Conservation (phyloP, 2,113 vertebrate species). For the Eptesicus fuscus region DNA sequence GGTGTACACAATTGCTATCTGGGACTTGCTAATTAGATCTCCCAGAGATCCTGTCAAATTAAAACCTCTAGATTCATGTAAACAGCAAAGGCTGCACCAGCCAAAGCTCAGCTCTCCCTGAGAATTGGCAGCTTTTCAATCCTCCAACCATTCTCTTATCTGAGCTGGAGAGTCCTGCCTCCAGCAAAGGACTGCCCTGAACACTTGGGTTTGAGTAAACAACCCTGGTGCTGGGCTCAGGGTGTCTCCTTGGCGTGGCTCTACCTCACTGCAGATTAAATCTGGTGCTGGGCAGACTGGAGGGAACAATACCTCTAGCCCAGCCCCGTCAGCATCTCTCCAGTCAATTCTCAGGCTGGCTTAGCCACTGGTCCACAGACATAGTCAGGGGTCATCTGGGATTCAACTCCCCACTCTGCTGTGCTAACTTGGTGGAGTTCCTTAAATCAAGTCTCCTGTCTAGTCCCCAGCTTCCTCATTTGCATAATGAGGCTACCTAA, state of each 20-base stretch:
- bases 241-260: neutral
- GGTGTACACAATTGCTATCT: constrained; percentile 33
- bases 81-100: constrained; percentile 13
- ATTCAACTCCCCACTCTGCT: neutral
- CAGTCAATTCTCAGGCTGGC: neutral
- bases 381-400: neutral
- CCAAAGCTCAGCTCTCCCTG: neutral
- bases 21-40: constrained; percentile 66
- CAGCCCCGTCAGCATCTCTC: neutral
- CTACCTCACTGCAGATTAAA: neutral
- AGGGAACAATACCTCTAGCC: neutral
- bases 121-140: neutral
- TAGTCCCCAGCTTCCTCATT: neutral
- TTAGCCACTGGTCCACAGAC: neutral
- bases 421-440: neutral
- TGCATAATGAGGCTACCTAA: neutral
- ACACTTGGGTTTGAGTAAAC: neutral
- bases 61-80: constrained; percentile 48
- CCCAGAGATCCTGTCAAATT: constrained; percentile 62
- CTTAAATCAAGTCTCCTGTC: neutral
- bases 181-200: neutral
- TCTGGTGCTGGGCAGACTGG: neutral
- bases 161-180: neutral
- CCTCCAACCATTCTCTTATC: neutral
- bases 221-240: neutral